Percentiles rank a stretch among this genome's conserved stretches.
These are phyloP conservation scores for Actenoides hombroni DNA, from an alignment of 2,113 vertebrate genomes.

Conservation along the genomic window DNA sequence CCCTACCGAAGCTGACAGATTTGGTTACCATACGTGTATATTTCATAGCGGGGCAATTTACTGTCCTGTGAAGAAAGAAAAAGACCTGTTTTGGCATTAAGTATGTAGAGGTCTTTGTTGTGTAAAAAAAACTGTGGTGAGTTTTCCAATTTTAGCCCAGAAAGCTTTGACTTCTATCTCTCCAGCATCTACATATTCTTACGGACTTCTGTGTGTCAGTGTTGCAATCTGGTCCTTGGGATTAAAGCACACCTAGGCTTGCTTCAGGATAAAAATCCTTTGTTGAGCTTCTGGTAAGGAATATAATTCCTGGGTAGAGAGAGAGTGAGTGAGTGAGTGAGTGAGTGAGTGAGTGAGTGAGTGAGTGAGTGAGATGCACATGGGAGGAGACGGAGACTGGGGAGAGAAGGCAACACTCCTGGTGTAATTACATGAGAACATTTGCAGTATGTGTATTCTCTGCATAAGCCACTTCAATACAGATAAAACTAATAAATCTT, in stretches of 20 bases:
- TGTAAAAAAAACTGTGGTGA: neutral
- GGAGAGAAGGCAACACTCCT: neutral
- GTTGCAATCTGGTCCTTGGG: neutral
- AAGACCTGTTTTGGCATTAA: neutral
- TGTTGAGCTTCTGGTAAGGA: neutral
- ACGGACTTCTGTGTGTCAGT: neutral
- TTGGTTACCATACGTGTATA: neutral
- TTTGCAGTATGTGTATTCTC: neutral
- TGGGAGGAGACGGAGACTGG: neutral
- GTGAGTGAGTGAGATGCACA: rapidly evolving
- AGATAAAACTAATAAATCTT: neutral
- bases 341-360: no score
- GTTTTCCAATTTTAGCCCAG: neutral
- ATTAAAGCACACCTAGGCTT: neutral
- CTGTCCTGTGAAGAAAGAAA: neutral
- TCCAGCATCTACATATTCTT: neutral
- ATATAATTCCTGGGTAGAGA: neutral
- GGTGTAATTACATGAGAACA: neutral
- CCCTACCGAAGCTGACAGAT: neutral
- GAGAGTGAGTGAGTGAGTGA: no score
- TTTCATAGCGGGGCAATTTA: neutral
- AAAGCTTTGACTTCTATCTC: neutral
- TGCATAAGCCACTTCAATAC: neutral
- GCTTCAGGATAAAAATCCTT: neutral
- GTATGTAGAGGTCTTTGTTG: neutral